Base-by-base conservation (phyloP, 1,140 invertebrate species). In the Atta texana region DNA sequence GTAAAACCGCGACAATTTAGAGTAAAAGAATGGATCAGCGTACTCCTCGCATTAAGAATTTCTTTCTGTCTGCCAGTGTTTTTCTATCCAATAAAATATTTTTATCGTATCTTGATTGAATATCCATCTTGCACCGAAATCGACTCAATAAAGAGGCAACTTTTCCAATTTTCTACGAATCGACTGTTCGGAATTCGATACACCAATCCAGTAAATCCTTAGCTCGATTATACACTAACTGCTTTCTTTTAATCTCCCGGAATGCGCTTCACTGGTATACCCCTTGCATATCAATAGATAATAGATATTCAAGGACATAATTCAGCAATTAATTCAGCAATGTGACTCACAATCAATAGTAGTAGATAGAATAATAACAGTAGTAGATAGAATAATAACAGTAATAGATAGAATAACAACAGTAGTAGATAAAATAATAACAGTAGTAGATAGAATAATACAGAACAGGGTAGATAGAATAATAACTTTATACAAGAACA, bases 131-230 rank as follows among this genome's bases (percentile, higher is more conserved):
- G n/a, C 44, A 16, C 21, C 18, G 59, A 24, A 39, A 34, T 53
- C 28, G 72, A 64, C 49, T 88, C 81, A 75, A 86, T 89, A 89
- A 89, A 68, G 39, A 69, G 61, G 44, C 57, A 89, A 89, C 88
- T 89, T 89, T 89, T 88, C 81, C 87, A 89, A 88, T 89, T 80
- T 89, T 64, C 88, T 75, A 74, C 88, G 80, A 89, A 53, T 78
- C 88, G 55, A 49, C 78, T 44, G 51, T 59, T 75, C 21, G 68
- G 66, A 88, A 88, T 88, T 89, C 88, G 68, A 86, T 80, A 78
- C 39, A 74, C 21, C 53, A 89, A 68, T 68, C 49, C 57, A 49
- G 51, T 39, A 55, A 63, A 84, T 74, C 86, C 66, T 66, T 66
- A 28, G 28, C n/a, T 24, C 51, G 63, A 72, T 44, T 82, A 49